Evolutionary conservation across 2,888 invertebrate species (phyloP), one percentile per base, ranked within the genome.

Genomic region (Clistopyga incitator): DNA sequence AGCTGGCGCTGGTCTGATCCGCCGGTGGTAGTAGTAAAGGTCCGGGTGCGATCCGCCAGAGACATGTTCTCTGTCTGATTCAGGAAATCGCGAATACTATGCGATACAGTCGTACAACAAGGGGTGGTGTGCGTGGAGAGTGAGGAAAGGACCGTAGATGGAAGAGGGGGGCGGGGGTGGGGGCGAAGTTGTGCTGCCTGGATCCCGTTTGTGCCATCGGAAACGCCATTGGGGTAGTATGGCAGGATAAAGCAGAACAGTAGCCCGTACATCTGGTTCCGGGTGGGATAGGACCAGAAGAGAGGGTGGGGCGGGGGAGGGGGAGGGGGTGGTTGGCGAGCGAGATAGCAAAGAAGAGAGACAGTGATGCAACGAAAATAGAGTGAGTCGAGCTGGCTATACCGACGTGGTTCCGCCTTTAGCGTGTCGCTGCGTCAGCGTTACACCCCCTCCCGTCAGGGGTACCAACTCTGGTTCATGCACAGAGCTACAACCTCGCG

Each of bases 391-490:
- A 72, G 78, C 81, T 80, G 88, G 89, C 87, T 89, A 61, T 42
- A 52, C 71, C 54, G 71, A 61, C 86, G 81, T 87, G 83, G 91
- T 89, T 88, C 90, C 92, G 92, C 92, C 92, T 90, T 92, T 92
- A 92, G 89, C 92, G 88, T 92, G 92, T 92, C 88, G 90, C 90
- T 87, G 89, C 89, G 90, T 92, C 92, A 92, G 91, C 92, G 90
- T 88, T 90, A 91, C 90, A 91, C 88, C 90, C 88, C 86, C 86
- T 86, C 87, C 79, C 72, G 68, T 80, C 80, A 80, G 47, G 68
- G 70, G 75, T 50, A 85, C 83, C 89, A 87, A 87, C 87, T 87
- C 86, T 81, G 85, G 83, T 82, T 64, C 65, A 67, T 79, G 74
- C 76, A 54, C 68, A 13, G 50, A 38, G 67, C 77, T 29, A 71